Evolutionary conservation across 2,888 invertebrate genomes (phyloP).

Genomic region (Pollenia amentaria): DNA sequence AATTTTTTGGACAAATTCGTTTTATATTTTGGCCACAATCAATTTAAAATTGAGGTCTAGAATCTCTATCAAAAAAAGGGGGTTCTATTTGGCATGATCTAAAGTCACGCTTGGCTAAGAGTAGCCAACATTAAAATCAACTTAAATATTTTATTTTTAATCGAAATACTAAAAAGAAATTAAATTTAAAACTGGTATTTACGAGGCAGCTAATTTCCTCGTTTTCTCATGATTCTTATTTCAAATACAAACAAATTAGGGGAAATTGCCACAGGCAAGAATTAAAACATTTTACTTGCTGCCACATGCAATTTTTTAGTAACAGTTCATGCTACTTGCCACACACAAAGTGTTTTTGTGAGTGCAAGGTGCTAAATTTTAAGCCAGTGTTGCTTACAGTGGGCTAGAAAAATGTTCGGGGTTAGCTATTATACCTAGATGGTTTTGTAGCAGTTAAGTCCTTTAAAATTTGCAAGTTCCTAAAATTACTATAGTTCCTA

Average conservation of each 20-base stretch:
- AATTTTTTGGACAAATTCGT: constrained; percentile 26
- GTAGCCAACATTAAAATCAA: constrained; percentile 17
- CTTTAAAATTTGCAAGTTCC: no score
- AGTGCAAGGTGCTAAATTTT: constrained; percentile 13
- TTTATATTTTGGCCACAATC: neutral
- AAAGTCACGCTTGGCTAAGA: constrained; percentile 51
- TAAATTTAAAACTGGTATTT: constrained; percentile 23
- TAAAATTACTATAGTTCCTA: no score
- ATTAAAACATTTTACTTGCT: constrained; percentile 2
- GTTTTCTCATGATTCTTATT: constrained; percentile 8
- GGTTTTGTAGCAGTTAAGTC: no score
- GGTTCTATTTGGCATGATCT: constrained; percentile 42
- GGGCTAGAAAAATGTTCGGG: neutral
- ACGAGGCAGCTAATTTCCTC: constrained; percentile 12
- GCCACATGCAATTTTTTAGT: constrained; percentile 51
- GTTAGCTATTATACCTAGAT: no score
- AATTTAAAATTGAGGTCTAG: neutral
- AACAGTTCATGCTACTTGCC: constrained; percentile 3
- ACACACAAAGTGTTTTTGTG: constrained; percentile 3
- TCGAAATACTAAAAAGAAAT: constrained; percentile 10
- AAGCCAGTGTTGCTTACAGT: constrained; percentile 25
- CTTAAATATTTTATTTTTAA: neutral
- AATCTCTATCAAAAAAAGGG: neutral
- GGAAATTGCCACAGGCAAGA: constrained; percentile 43
- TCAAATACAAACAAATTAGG: constrained; percentile 49